Percentiles rank a stretch among this genome's conserved stretches.
Evolutionary conservation across 2,888 invertebrate species (phyloP).

Genomic region (Syritta pipiens): DNA sequence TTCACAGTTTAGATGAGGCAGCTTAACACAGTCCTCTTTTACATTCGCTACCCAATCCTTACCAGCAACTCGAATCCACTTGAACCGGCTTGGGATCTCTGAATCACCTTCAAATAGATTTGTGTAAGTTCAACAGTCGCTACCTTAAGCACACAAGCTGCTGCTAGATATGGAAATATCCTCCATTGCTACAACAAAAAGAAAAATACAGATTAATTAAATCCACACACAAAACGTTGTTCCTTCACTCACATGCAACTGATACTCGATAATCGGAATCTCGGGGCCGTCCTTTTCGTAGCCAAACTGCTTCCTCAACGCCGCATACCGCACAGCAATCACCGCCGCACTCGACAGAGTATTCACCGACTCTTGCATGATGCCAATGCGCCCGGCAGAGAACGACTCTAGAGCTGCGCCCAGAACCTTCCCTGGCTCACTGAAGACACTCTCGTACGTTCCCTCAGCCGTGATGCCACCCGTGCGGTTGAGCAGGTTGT

Average conservation of each 20-base stretch:
- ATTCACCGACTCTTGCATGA: constrained; percentile 81
- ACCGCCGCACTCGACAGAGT: constrained; percentile 83
- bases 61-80: constrained; percentile 79
- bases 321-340: constrained; percentile 90
- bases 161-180: constrained; percentile 85
- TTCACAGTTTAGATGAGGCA: too few relatives aligned
- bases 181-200: constrained; percentile 84
- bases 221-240: neutral
- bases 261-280: constrained; percentile 89
- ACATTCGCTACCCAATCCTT: constrained; percentile 59
- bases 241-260: constrained; percentile 83
- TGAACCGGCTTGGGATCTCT: constrained; percentile 81
- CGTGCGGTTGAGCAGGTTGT: constrained; percentile 90
- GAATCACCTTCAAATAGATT: constrained; percentile 85
- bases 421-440: constrained; percentile 91
- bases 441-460: constrained; percentile 92
- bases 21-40: too few relatives aligned
- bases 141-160: constrained; percentile 82
- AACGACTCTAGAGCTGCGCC: constrained; percentile 92
- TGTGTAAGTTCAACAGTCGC: constrained; percentile 84
- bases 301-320: constrained; percentile 88
- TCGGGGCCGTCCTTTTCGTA: constrained; percentile 83
- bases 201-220: neutral
- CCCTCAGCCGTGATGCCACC: constrained; percentile 94
- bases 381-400: constrained; percentile 90